phyloP scores from a whole-genome alignment of 2,113 vertebrate species.

The Mustela lutreola region DNA sequence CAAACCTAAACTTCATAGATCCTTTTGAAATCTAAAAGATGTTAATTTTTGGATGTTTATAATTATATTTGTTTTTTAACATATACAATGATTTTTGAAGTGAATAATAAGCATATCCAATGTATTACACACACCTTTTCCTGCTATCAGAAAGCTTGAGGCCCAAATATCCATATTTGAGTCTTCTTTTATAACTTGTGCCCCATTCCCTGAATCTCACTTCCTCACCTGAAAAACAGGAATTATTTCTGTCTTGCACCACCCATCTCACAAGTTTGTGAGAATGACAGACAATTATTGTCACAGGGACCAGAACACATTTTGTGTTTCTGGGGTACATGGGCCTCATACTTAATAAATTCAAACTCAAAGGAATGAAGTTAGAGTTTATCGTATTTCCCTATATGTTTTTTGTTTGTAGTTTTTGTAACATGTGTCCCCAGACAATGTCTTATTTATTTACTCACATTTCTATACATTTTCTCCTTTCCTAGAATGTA shows the following conservation, averaged over 20 bases:
- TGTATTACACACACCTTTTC: neutral
- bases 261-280: neutral
- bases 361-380: neutral
- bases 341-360: neutral
- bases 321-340: neutral
- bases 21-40: neutral
- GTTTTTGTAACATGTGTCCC: neutral
- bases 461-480: neutral
- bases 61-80: neutral
- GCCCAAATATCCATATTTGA: neutral
- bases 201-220: neutral
- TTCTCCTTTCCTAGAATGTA: neutral
- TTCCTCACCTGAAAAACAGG: neutral
- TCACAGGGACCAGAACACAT: neutral
- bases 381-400: neutral
- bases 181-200: neutral
- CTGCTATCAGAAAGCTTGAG: neutral
- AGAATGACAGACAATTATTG: neutral
- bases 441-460: neutral
- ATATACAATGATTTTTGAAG: neutral
- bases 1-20: neutral
- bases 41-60: neutral
- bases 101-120: neutral
- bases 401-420: neutral
- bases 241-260: neutral